Conservation (phyloP, 2,113 vertebrate genomes). For the Australoheros scitulus region DNA sequence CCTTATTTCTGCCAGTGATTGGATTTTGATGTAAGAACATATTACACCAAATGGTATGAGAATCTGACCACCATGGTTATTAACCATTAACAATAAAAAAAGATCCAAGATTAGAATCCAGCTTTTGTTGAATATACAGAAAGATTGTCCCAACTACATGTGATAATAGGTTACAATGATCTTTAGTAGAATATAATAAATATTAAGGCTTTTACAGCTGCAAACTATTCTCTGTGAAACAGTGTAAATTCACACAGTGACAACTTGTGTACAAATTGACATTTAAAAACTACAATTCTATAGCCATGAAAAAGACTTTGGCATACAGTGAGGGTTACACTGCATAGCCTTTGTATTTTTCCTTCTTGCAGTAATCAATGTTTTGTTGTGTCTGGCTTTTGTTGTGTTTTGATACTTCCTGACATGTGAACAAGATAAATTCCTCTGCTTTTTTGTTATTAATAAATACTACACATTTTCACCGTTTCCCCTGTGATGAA, state of each 20-base stretch:
- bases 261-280: neutral
- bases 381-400: neutral
- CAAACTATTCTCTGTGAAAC: neutral
- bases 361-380: neutral
- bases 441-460: neutral
- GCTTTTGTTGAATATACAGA: neutral
- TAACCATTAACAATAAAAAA: neutral
- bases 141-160: neutral
- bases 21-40: neutral
- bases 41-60: neutral
- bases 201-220: neutral
- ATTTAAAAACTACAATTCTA: neutral
- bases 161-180: neutral
- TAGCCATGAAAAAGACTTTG: neutral
- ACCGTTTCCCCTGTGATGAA: neutral
- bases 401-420: neutral
- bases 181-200: neutral
- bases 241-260: neutral
- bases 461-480: conserved; percentile 5
- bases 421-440: neutral
- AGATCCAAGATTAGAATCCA: no score
- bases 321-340: neutral
- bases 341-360: neutral
- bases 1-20: fast-evolving
- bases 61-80: neutral